Conservation (phyloP, 2,888 invertebrate genomes). For the Scaptodrosophila latifasciaeformis region DNA sequence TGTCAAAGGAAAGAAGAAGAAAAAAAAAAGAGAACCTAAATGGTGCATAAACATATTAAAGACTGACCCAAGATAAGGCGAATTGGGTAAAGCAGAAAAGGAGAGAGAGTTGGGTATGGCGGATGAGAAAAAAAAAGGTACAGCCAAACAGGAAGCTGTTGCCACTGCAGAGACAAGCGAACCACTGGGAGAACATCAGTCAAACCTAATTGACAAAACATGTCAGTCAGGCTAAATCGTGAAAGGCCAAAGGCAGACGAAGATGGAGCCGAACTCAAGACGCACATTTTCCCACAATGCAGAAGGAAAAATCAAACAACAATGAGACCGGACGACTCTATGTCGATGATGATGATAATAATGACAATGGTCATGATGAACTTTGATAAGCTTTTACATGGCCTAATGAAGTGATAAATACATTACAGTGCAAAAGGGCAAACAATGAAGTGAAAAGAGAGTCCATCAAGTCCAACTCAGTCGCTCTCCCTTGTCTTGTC, state of each 20-base stretch:
- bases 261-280: conserved; percentile 32
- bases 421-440: conserved; percentile 33
- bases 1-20: no score
- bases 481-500: neutral
- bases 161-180: neutral
- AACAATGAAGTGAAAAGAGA: conserved; percentile 13
- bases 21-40: no score
- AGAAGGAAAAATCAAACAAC: conserved; percentile 4
- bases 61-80: no score
- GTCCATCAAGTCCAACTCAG: conserved; percentile 13
- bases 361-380: conserved; percentile 1
- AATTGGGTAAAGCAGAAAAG: no score
- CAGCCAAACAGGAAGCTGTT: neutral
- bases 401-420: conserved; percentile 65
- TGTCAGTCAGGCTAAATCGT: conserved; percentile 24
- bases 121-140: no score
- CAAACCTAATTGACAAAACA: conserved; percentile 55
- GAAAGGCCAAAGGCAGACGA: neutral
- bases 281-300: conserved; percentile 25
- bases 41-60: no score
- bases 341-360: neutral
- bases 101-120: no score
- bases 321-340: conserved; percentile 11
- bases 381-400: conserved; percentile 41
- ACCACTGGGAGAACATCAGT: conserved; percentile 35